Evolutionary conservation across 2,113 vertebrate species (phyloP), one percentile per base, ranked within the genome.

Genomic region (Anas platyrhynchos): DNA sequence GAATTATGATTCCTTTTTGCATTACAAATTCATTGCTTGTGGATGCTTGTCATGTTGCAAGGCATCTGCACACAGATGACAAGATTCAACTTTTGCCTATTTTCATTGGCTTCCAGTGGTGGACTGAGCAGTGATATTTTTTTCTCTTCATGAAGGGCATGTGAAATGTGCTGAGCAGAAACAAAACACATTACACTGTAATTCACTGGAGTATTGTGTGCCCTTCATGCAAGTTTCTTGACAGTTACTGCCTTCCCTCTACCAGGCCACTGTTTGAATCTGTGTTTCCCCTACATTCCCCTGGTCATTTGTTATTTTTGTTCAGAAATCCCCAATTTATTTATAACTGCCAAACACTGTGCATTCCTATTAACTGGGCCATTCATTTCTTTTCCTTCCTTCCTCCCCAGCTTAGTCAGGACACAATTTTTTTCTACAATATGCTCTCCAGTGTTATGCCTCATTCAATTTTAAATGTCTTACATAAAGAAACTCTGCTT

Each of bases 21-120:
- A 81, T 94, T 89, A 89, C 72, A 75, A 93, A 95, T 95, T 78
- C 43, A 67, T 75, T 85, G 61, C 68, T 91, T 92, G 59, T 92
- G 81, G 55, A 93, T 94, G 67, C 83, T 86, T 89, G 75, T 94
- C 75, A 26, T 91, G 75, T 78, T 84, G 83, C 83, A 89, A 91
- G 36, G 32, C 48, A 62, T 83, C 75, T 77, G 46, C 76, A 36
- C 61, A 80, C 0, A 1, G 73, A 61, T 89, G 84, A 88, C 43
- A 81, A 86, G 55, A 83, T 91, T 93, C 48, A 88, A 61, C 48
- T 88, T 92, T 86, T 92, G 54, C 69, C 86, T 93, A 17, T 84
- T 93, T 94, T 94, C 56, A 38, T 81, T 94, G 86, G 38, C 58
- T 94, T 89, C 65, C 56, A 67, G 55, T 52, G 43, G 36, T 38